Evolutionary conservation across 2,888 invertebrate species (phyloP).

Genomic region (Nipponacmea schrenckii): DNA sequence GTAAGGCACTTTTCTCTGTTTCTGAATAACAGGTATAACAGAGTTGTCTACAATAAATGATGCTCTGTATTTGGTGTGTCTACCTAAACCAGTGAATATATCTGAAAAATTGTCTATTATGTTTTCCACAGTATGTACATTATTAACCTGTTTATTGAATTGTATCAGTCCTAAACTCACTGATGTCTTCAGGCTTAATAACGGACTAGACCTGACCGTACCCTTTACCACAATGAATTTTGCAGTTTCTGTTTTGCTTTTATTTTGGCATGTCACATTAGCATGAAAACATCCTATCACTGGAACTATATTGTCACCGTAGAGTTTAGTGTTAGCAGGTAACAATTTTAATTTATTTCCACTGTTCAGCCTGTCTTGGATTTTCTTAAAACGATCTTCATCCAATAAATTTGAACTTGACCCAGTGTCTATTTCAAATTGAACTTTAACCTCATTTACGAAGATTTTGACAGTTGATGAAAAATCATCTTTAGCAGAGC

Average conservation of each 20-base stretch:
- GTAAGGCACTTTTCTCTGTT: neutral
- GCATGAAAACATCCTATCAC: neutral
- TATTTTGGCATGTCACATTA: neutral
- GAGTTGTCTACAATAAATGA: neutral
- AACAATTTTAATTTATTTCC: neutral
- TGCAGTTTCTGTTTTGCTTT: neutral
- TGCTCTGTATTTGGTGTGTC: neutral
- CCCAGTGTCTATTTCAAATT: neutral
- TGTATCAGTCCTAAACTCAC: neutral
- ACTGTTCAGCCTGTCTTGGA: neutral
- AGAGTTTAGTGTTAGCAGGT: neutral
- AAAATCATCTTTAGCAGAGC: neutral
- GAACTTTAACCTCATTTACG: neutral
- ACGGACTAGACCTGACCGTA: neutral
- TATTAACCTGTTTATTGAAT: neutral
- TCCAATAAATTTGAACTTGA: neutral
- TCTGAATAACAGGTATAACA: neutral
- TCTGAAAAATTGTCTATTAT: neutral
- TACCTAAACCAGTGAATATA: conserved; percentile 3
- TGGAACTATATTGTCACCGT: neutral
- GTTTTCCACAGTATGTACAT: neutral
- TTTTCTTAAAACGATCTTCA: neutral
- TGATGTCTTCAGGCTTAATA: neutral
- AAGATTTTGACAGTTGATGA: neutral
- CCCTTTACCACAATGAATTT: neutral